Evolutionary conservation across 2,797 vertebrate species (phyloP), one percentile per base, ranked within the genome.

Genomic region (Etheostoma nigrum): DNA sequence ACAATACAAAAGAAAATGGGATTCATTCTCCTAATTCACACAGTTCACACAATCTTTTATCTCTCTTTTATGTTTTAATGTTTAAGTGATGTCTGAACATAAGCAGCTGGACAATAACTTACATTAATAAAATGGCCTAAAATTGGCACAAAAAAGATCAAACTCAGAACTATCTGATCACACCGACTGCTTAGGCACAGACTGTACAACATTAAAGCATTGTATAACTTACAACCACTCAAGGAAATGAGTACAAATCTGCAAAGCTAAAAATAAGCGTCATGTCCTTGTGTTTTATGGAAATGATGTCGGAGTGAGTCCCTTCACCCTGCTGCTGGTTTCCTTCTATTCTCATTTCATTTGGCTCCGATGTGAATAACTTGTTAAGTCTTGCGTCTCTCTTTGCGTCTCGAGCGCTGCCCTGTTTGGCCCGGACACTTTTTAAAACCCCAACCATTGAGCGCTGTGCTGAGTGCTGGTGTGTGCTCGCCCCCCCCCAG

Each of bases 401-500:
- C 30, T n/a, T n/a, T n/a, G n/a, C n/a, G n/a, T n/a, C 54, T 57
- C 1, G 0, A 23, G 40, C 14, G 4, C 47, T 55, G 27, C 45
- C 40, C 68, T 51, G 62, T 52, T 65, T 48, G 74, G 72, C 21
- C 52, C n/a, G 1, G 9, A 47, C 55, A 27, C 25, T 71, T 48
- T 49, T 14, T 13, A 12, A 40, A 40, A 44, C 47, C 76, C 59
- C 60, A 25, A 47, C 42, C 55, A 65, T 61, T 48, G 45, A 63
- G n/a, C 23, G 3, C 21, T 42, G 40, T 55, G 49, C 42, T 57
- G 67, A 61, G 58, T 45, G 64, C 49, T 30, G 64, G n/a, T 14
- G 58, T 33, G 81, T 54, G 67, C 59, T 36, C 57, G 52, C n/a
- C n/a, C n/a, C n/a, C n/a, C n/a, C n/a, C n/a, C 63, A 52, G 78